A percentile compares a stretch with the other conserved stretches of the same genome.
Conservation (phyloP, 1,140 invertebrate species). For the Megathymus violae region DNA sequence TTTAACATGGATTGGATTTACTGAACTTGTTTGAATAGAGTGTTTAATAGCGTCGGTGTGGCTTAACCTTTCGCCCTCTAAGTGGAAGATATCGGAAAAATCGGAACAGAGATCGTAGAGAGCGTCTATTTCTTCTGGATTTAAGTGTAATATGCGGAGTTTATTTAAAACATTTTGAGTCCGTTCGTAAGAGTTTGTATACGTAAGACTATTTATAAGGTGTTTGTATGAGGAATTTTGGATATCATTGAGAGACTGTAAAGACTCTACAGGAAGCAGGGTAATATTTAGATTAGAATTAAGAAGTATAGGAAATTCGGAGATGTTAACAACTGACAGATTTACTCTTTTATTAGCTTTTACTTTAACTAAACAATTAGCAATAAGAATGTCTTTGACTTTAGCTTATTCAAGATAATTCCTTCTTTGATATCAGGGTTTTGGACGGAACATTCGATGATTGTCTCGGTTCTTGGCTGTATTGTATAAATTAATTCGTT, state of each 20-base stretch:
- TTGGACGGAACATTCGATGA: conserved; percentile 36
- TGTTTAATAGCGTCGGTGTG: conserved; percentile 42
- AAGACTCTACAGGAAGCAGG: conserved; percentile 5
- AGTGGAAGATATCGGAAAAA: conserved; percentile 43
- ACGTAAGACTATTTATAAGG: too few relatives aligned
- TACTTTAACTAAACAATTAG: conserved; percentile 39
- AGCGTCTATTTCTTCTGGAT: conserved; percentile 39
- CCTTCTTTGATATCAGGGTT: conserved; percentile 43
- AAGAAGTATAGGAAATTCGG: conserved; percentile 21
- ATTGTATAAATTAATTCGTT: conserved; percentile 38
- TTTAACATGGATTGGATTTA: too few relatives aligned
- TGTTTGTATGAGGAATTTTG: too few relatives aligned
- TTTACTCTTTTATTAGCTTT: conserved; percentile 41
- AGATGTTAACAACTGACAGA: conserved; percentile 30
- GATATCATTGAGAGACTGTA: too few relatives aligned
- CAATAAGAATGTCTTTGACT: conserved; percentile 28
- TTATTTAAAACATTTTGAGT: conserved; percentile 34
- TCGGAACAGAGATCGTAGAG: conserved; percentile 38
- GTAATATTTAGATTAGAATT: conserved; percentile 37
- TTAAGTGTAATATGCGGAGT: conserved; percentile 38
- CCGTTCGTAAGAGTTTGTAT: conserved; percentile 2
- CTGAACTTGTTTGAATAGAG: conserved; percentile 39
- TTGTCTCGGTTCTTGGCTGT: conserved; percentile 34
- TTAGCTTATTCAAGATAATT: conserved; percentile 35
- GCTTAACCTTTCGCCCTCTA: conserved; percentile 35